phyloP scores from a whole-genome alignment of 2,113 vertebrate species.

The Bombycilla garrulus region DNA sequence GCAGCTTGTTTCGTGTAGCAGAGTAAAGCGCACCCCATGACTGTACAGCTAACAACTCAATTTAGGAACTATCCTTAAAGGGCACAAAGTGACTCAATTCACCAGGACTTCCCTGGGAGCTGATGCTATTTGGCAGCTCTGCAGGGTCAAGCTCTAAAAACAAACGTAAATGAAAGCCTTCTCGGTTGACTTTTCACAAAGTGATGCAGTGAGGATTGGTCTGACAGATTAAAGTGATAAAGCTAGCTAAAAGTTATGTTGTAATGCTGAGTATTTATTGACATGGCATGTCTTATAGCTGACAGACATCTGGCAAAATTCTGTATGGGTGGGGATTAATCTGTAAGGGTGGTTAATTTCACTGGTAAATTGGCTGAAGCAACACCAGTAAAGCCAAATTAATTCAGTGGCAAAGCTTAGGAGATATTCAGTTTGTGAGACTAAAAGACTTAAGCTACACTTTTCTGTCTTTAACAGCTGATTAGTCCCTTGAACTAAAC shows the following conservation, averaged over 20 bases:
- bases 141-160: background rate
- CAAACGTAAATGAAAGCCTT: background rate
- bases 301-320: background rate
- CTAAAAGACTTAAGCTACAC: background rate
- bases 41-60: background rate
- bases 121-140: background rate
- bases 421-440: background rate
- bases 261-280: background rate
- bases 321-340: background rate
- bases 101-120: background rate
- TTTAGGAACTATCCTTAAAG: background rate
- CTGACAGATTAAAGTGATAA: background rate
- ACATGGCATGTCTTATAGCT: background rate
- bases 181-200: background rate
- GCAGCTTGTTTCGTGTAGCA: background rate
- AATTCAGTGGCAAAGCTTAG: background rate
- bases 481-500: background rate
- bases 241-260: background rate
- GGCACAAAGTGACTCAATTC: background rate
- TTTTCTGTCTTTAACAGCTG: background rate
- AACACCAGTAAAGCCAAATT: background rate
- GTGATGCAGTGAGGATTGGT: background rate
- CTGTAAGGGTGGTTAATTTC: background rate
- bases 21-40: background rate
- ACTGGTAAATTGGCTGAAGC: background rate